Conservation (phyloP, 2,113 vertebrate genomes). For the Herpetotheres cachinnans region DNA sequence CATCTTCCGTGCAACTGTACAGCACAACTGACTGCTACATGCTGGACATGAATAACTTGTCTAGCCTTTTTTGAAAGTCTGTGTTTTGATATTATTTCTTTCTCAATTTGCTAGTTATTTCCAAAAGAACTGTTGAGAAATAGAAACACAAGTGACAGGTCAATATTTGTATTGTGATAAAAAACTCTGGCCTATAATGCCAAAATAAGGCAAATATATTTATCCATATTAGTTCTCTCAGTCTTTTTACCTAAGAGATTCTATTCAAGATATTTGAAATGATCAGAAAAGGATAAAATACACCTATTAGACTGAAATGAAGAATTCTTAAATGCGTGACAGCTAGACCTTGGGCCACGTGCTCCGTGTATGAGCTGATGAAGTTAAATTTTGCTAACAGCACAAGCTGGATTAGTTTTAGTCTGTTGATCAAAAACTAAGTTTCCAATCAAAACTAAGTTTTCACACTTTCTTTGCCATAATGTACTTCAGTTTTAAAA, state of each 20-base stretch:
- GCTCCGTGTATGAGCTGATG: neutral
- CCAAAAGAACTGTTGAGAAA: neutral
- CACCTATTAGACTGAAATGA: neutral
- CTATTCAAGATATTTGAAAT: neutral
- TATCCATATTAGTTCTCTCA: neutral
- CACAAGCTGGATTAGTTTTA: neutral
- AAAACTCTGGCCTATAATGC: neutral
- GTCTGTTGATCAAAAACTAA: neutral
- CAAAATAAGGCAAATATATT: neutral
- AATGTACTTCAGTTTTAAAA: neutral
- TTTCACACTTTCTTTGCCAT: neutral
- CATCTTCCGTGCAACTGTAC: neutral
- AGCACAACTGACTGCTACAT: neutral
- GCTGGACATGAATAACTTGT: neutral
- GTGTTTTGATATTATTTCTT: neutral
- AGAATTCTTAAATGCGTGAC: neutral
- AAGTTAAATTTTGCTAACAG: neutral
- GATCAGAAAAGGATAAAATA: neutral
- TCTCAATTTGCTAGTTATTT: neutral
- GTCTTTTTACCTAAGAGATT: neutral
- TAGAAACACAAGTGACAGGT: neutral
- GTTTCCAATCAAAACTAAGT: neutral
- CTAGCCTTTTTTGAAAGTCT: neutral
- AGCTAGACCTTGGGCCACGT: neutral
- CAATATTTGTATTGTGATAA: neutral